These are phyloP conservation scores for Barnardius zonarius DNA, from an alignment of 2,113 vertebrate genomes.

Conservation along the genomic window DNA sequence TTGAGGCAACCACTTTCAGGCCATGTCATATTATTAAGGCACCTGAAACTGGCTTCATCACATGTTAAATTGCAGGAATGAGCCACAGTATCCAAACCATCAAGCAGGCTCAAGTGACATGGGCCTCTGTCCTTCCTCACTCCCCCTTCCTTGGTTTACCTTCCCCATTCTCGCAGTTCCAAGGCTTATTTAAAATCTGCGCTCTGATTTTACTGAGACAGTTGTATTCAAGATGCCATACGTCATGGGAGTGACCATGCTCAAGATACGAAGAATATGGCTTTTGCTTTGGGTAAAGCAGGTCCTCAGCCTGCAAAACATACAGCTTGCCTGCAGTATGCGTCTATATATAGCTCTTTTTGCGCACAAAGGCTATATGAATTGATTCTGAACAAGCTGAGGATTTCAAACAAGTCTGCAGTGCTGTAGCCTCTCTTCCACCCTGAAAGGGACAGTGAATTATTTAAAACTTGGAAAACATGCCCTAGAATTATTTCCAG, in stretches of 20 bases:
- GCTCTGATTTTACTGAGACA: background rate
- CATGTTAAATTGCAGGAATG: background rate
- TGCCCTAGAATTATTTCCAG: background rate
- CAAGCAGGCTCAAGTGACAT: background rate
- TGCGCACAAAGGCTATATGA: slow-evolving; percentile 38
- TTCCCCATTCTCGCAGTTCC: background rate
- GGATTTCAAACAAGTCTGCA: slow-evolving; percentile 32
- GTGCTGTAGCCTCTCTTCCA: background rate
- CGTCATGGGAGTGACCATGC: background rate
- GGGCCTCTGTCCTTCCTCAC: background rate
- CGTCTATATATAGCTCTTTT: slow-evolving; percentile 50
- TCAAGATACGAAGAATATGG: background rate
- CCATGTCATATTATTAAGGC: background rate
- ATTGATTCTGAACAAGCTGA: slow-evolving; percentile 32
- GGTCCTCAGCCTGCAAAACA: background rate
- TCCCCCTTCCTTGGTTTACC: background rate
- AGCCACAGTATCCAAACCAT: background rate
- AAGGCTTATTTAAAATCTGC: background rate
- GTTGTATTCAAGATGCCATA: background rate
- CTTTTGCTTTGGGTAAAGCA: background rate
- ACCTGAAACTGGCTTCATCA: background rate
- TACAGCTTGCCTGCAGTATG: slow-evolving; percentile 30
- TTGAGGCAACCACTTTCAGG: background rate
- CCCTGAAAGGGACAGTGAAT: background rate
- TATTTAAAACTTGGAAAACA: background rate